Evolutionary conservation across 1,140 invertebrate genomes (phyloP), one percentile per base, ranked within the genome.

Genomic region (Periplaneta americana): DNA sequence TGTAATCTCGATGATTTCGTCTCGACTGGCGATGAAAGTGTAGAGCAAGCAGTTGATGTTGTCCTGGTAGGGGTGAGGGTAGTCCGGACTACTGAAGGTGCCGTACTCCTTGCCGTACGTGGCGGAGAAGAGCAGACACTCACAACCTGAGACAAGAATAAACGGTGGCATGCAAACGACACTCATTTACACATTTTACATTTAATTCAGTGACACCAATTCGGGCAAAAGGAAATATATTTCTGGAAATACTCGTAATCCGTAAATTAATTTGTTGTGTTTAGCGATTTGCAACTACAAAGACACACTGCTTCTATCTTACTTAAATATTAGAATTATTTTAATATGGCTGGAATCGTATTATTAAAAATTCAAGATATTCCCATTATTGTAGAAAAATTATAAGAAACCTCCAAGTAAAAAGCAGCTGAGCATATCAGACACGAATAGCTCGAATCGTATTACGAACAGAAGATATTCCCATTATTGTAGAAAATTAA

Each of bases 41-140:
- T 96, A 97, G n/a, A 97, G 91, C 35, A 97, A 91, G 86, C 96
- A 97, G 88, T 94, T 91, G 84, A 95, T 92, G 84, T 93, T 93
- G 15, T 92, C 84, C 4, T 93, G 93, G 87, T 97, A 97, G 57
- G 91, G 91, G 83, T 91, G 91, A 0, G 95, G 95, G 88, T 93
- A 96, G 87, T 96, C 94, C 1, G 95, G 95, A 81, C 95, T 96
- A 85, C 91, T 95, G 89, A 97, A 96, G 32, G 91, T 92, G 78
- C 95, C 95, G 82, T 92, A 92, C 85, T 94, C 93, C 85, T 95
- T 94, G 83, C 93, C 95, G 86, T 93, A 93, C 39, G 94, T 95
- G 83, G 92, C 93, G 85, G 95, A 95, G 88, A 94, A 95, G 57
- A 94, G 91, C 77, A 96, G 89, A 87, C 96, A 97, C 80, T 93